Evolutionary conservation across 1,140 invertebrate genomes (phyloP).

Genomic region (Anagrus nilaparvatae): DNA sequence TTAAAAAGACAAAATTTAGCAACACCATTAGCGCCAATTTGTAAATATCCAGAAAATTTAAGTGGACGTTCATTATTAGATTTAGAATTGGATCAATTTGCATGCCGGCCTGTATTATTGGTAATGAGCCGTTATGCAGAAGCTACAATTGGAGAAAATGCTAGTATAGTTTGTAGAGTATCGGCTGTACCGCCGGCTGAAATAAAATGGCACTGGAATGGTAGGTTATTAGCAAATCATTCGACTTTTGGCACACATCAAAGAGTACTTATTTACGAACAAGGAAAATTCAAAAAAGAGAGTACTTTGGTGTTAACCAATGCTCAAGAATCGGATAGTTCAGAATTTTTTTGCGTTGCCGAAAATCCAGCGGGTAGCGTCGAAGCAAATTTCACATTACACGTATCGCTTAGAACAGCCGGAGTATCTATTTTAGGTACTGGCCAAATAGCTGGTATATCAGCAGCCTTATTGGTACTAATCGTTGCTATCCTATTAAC

Average conservation of each 20-base stretch:
- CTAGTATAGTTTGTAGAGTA: conserved; percentile 69
- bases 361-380: conserved; percentile 85
- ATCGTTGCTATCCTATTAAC: conserved; percentile 66
- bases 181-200: conserved; percentile 69
- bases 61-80: conserved; percentile 62
- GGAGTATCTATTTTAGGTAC: conserved; percentile 71
- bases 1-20: conserved; percentile 73
- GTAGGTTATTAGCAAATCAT: conserved; percentile 67
- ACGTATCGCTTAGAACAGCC: conserved; percentile 63
- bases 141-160: conserved; percentile 70
- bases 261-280: conserved; percentile 68
- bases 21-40: conserved; percentile 63
- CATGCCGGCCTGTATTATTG: conserved; percentile 74
- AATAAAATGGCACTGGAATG: conserved; percentile 82
- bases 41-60: conserved; percentile 58
- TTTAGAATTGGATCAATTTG: conserved; percentile 71
- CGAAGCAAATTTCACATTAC: conserved; percentile 83
- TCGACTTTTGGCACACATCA: conserved; percentile 71
- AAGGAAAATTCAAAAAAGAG: conserved; percentile 56
- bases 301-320: conserved; percentile 76
- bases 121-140: conserved; percentile 66
- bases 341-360: conserved; percentile 82
- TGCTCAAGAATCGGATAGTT: conserved; percentile 77
- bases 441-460: conserved; percentile 75
- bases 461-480: conserved; percentile 67